These are phyloP conservation scores for Archips crataeganus DNA, from an alignment of 2,888 invertebrate genomes.

Conservation along the genomic window DNA sequence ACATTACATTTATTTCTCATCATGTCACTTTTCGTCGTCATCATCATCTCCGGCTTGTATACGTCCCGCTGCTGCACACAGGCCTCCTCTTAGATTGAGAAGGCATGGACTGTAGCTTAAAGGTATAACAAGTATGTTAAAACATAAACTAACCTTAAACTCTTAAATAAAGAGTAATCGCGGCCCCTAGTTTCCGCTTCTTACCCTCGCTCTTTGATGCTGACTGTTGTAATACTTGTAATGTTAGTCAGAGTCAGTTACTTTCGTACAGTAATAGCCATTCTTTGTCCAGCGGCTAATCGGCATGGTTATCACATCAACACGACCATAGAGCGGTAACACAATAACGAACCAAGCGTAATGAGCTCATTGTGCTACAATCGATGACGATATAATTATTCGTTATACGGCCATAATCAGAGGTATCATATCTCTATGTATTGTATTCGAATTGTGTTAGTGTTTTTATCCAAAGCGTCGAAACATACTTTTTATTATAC, in stretches of 20 bases:
- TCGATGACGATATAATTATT: slow-evolving; percentile 33
- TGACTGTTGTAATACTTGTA: background rate
- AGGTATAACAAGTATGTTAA: too few species aligned
- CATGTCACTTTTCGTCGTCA: too few species aligned
- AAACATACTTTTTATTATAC: background rate
- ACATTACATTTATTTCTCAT: too few species aligned
- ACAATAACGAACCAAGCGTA: slow-evolving; percentile 35
- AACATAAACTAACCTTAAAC: too few species aligned
- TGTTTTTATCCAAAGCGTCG: background rate
- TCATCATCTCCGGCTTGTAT: too few species aligned
- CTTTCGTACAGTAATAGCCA: background rate
- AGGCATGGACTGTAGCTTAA: too few species aligned
- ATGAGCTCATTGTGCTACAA: slow-evolving; percentile 41
- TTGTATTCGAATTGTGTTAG: slow-evolving; percentile 5
- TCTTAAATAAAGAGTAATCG: background rate
- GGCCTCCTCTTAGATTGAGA: too few species aligned
- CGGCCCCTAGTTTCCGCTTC: background rate
- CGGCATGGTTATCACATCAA: slow-evolving; percentile 33
- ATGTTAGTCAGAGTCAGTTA: background rate
- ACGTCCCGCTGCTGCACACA: too few species aligned
- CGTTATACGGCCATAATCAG: slow-evolving; percentile 29
- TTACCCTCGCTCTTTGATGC: background rate
- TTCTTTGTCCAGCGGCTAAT: slow-evolving; percentile 25
- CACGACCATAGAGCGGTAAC: slow-evolving; percentile 21
- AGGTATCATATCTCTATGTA: slow-evolving; percentile 21